Conservation (phyloP, 2,797 vertebrate species). For the Diceros bicornis region DNA sequence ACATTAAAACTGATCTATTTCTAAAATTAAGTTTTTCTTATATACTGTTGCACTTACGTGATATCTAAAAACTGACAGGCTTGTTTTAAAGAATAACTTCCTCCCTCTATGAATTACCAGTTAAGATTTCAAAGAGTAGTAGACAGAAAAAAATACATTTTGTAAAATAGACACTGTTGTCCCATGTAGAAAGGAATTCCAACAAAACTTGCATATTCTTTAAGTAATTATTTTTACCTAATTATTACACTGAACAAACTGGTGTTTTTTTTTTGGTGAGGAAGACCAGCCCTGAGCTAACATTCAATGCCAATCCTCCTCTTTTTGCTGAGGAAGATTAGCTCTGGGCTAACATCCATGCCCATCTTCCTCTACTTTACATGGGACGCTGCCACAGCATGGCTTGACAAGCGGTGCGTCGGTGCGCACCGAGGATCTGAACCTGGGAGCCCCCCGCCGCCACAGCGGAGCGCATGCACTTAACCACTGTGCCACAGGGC, state of each 20-base stretch:
- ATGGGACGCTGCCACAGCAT: no score
- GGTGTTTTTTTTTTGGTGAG: no score
- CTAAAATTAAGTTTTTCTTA: constrained; percentile 45
- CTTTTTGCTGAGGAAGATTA: no score
- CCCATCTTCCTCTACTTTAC: no score
- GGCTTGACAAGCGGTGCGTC: no score
- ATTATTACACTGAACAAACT: neutral
- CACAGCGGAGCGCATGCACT: no score
- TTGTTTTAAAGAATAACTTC: constrained; percentile 57
- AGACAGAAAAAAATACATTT: neutral
- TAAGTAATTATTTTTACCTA: neutral
- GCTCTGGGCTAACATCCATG: no score
- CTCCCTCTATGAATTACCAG: neutral
- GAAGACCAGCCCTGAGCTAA: no score
- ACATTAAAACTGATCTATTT: constrained; percentile 1
- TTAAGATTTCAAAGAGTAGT: neutral
- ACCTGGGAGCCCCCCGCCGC: no score
- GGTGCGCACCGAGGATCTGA: no score
- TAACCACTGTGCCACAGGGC: no score
- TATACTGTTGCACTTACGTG: neutral
- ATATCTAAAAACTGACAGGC: neutral
- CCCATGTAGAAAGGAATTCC: neutral
- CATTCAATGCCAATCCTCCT: no score
- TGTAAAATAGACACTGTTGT: neutral
- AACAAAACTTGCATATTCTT: neutral